These are phyloP conservation scores for Sialis lutaria DNA, from an alignment of 2,888 invertebrate genomes.

Conservation along the genomic window DNA sequence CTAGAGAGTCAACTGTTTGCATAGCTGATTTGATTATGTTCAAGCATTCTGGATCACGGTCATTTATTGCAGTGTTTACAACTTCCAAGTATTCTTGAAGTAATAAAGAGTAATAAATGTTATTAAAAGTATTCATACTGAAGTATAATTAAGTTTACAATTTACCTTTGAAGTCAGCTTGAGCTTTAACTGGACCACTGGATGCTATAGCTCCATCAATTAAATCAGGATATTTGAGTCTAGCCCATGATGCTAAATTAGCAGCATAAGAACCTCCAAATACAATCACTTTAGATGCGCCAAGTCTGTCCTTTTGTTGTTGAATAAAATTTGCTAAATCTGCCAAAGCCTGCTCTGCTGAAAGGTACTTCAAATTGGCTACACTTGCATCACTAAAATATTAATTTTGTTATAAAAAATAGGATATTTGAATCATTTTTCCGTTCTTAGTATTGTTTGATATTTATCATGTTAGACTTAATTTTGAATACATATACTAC, in stretches of 20 bases:
- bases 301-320: slow-evolving; percentile 11
- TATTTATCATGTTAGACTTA: too few species aligned
- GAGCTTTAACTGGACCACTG: slow-evolving; percentile 37
- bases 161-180: slow-evolving; percentile 38
- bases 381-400: slow-evolving; percentile 21
- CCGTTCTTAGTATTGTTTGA: too few species aligned
- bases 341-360: slow-evolving; percentile 24
- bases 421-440: too few species aligned
- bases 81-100: slow-evolving; percentile 35
- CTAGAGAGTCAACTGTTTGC: slow-evolving; percentile 17
- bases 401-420: too few species aligned
- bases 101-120: neutral
- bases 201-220: slow-evolving; percentile 37
- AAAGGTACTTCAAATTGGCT: slow-evolving; percentile 22
- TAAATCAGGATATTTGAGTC: slow-evolving; percentile 37
- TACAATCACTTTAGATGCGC: slow-evolving; percentile 18
- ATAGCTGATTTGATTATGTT: slow-evolving; percentile 25
- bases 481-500: too few species aligned
- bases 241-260: slow-evolving; percentile 39
- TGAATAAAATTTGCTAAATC: slow-evolving; percentile 26
- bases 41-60: slow-evolving; percentile 25
- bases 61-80: slow-evolving; percentile 27
- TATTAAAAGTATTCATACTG: neutral
- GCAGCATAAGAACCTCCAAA: slow-evolving; percentile 43
- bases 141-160: neutral